Percentiles rank a stretch among this genome's conserved stretches.
Evolutionary conservation across 2,113 vertebrate genomes (phyloP).

Genomic region (Balaenoptera acutorostrata): DNA sequence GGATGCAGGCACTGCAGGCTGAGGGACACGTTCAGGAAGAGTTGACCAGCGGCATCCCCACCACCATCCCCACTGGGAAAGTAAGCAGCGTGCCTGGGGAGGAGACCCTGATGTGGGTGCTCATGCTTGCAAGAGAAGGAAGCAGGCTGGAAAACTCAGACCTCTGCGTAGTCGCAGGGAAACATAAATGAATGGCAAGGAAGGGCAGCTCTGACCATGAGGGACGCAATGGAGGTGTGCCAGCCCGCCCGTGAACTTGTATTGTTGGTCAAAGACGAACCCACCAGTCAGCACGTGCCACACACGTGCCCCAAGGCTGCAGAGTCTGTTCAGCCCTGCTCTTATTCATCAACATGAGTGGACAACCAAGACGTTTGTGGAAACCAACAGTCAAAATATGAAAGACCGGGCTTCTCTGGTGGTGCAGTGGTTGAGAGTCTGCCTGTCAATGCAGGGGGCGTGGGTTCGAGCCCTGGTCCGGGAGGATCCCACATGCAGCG

Average conservation of each 20-base stretch:
- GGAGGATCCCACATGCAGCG: no score
- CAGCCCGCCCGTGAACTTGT: no score
- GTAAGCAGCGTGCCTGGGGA: neutral
- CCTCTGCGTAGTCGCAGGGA: rapidly evolving
- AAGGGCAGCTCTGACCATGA: rapidly evolving
- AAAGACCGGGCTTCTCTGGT: no score
- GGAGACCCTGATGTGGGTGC: rapidly evolving
- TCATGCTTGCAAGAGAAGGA: neutral
- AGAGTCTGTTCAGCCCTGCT: neutral
- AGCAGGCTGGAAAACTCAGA: no score
- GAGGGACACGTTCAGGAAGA: rapidly evolving
- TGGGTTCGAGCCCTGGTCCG: no score
- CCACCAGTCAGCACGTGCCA: rapidly evolving
- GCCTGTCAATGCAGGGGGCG: no score
- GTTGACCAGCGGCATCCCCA: rapidly evolving
- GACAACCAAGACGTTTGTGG: neutral
- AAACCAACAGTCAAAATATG: no score
- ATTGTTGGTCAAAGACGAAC: rapidly evolving
- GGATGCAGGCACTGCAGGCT: neutral
- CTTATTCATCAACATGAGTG: rapidly evolving
- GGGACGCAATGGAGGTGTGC: rapidly evolving
- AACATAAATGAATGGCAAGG: rapidly evolving
- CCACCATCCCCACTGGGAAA: neutral
- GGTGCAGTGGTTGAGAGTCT: no score
- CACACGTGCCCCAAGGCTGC: neutral